phyloP scores from a whole-genome alignment of 1,140 invertebrate genomes.

The Argopecten irradians region DNA sequence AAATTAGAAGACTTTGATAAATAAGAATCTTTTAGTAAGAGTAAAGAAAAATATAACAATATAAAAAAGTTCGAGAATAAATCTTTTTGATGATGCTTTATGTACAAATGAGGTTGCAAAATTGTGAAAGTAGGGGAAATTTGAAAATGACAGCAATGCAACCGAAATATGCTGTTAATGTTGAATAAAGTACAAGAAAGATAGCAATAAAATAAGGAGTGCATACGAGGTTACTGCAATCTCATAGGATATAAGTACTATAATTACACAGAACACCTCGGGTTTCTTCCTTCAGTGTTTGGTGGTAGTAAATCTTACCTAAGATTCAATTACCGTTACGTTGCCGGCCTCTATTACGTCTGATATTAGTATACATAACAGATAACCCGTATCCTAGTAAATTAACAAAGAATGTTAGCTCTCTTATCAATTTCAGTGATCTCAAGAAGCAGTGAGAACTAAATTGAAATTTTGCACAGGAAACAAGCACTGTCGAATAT shows the following conservation, averaged over 20 bases:
- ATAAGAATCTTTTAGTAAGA: too few relatives aligned
- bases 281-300: neutral
- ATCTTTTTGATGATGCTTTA: too few relatives aligned
- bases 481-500: slow-evolving; percentile 21
- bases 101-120: too few relatives aligned
- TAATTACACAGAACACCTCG: neutral
- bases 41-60: too few relatives aligned
- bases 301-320: neutral
- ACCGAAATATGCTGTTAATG: too few relatives aligned
- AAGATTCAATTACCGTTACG: neutral
- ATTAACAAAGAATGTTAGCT: slow-evolving; percentile 10
- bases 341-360: neutral
- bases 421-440: slow-evolving; percentile 16
- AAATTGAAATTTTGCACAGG: slow-evolving; percentile 22
- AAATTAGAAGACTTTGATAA: too few relatives aligned
- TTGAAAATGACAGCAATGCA: too few relatives aligned
- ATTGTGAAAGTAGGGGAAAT: too few relatives aligned
- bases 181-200: too few relatives aligned
- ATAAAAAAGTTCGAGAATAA: too few relatives aligned
- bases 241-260: too few relatives aligned
- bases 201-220: neutral
- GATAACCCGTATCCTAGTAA: neutral
- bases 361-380: neutral
- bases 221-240: too few relatives aligned
- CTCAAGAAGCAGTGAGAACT: neutral